Conservation (phyloP, 2,888 invertebrate species). For the Isoperla grammatica region DNA sequence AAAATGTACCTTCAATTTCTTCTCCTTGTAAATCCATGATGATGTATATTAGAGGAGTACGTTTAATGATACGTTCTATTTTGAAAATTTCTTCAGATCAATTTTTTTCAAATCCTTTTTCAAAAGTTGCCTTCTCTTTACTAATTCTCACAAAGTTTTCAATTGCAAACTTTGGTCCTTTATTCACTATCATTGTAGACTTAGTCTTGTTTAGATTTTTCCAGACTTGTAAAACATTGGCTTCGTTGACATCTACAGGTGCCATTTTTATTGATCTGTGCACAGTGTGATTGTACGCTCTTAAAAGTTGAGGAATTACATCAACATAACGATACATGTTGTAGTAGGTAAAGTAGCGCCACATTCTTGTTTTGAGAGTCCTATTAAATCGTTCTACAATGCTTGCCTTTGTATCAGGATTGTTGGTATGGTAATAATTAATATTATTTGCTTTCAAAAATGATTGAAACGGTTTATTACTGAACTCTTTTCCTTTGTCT, state of each 20-base stretch:
- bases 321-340: constrained; percentile 34
- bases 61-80: too few relatives aligned
- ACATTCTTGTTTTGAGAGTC: constrained; percentile 37
- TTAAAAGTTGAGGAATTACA: constrained; percentile 32
- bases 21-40: too few relatives aligned
- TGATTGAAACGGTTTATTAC: constrained; percentile 19
- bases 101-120: too few relatives aligned
- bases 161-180: too few relatives aligned
- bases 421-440: constrained; percentile 33
- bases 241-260: constrained; percentile 11
- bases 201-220: too few relatives aligned
- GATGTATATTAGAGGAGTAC: too few relatives aligned
- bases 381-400: constrained; percentile 38
- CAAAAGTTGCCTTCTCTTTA: too few relatives aligned
- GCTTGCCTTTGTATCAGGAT: constrained; percentile 36
- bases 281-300: constrained; percentile 33
- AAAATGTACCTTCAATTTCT: too few relatives aligned
- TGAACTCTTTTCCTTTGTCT: constrained; percentile 35
- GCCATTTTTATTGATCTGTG: constrained; percentile 32
- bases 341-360: constrained; percentile 34
- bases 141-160: too few relatives aligned
- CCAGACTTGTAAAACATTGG: too few relatives aligned
- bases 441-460: constrained; percentile 29
- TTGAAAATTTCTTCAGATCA: too few relatives aligned
- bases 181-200: too few relatives aligned